A percentile compares a stretch with the other conserved stretches of the same genome.
Evolutionary conservation across 2,113 vertebrate genomes (phyloP).

Genomic region (Xiphophorus hellerii): DNA sequence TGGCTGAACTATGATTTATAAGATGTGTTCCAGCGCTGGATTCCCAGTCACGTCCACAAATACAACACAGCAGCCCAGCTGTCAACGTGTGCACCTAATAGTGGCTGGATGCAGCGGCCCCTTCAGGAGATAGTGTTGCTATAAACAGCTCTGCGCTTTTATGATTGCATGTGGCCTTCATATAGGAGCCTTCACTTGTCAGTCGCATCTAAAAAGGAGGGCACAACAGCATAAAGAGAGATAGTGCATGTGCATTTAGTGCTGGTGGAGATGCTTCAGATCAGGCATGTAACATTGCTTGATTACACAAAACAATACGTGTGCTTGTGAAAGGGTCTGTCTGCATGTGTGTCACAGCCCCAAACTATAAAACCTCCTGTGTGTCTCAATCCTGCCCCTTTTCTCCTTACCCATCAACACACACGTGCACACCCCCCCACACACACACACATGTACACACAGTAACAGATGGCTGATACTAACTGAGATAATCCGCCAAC

Average conservation of each 20-base stretch:
- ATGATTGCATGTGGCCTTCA: slow-evolving; percentile 71
- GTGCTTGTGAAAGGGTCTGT: slow-evolving; percentile 31
- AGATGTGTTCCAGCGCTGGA: slow-evolving; percentile 63
- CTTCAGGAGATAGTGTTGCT: slow-evolving; percentile 72
- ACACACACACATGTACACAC: slow-evolving; percentile 48
- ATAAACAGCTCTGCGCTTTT: slow-evolving; percentile 75
- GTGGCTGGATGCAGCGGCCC: slow-evolving; percentile 61
- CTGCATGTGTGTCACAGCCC: slow-evolving; percentile 43
- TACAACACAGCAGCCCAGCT: slow-evolving; percentile 66
- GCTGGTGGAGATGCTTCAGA: slow-evolving; percentile 44
- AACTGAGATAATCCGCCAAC: slow-evolving; percentile 89
- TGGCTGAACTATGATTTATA: slow-evolving; percentile 76
- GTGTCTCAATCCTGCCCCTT: slow-evolving; percentile 63
- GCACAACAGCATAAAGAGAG: slow-evolving; percentile 44
- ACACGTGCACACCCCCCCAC: slow-evolving; percentile 32
- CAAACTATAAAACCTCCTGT: slow-evolving; percentile 61
- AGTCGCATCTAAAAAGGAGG: slow-evolving; percentile 60
- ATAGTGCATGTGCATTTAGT: slow-evolving; percentile 43
- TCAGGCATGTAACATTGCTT: slow-evolving; percentile 37
- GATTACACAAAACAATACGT: slow-evolving; percentile 47
- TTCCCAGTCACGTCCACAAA: slow-evolving; percentile 73
- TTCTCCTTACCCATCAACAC: slow-evolving; percentile 52
- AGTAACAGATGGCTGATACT: slow-evolving; percentile 90
- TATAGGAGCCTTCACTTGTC: slow-evolving; percentile 73
- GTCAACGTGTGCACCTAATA: slow-evolving; percentile 69